A percentile compares a stretch with the other conserved stretches of the same genome.
Conservation (phyloP, 2,113 vertebrate genomes). For the Aspidoscelis tigris region DNA sequence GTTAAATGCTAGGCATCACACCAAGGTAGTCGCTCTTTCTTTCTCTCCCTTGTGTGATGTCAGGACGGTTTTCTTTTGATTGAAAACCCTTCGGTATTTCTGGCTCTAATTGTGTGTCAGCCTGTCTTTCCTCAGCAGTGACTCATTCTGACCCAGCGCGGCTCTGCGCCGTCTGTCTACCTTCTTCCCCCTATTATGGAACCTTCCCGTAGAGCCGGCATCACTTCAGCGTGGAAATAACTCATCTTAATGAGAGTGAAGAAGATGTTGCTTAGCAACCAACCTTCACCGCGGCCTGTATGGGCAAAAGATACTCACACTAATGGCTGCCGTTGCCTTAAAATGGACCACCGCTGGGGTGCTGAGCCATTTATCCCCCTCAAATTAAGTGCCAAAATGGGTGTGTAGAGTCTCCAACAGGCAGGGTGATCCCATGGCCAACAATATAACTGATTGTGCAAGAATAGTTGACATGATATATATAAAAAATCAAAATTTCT, state of each 20-base stretch:
- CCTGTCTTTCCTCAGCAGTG: slow-evolving; percentile 32
- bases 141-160: slow-evolving; percentile 39
- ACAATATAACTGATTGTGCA: too few relatives aligned
- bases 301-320: slow-evolving; percentile 31
- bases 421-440: too few relatives aligned
- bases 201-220: slow-evolving; percentile 45
- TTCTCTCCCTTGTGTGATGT: neutral
- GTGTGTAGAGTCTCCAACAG: too few relatives aligned
- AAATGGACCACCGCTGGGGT: neutral
- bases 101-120: slow-evolving; percentile 33
- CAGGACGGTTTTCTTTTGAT: slow-evolving; percentile 9
- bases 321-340: slow-evolving; percentile 25
- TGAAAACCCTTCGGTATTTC: slow-evolving; percentile 21
- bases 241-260: slow-evolving; percentile 60
- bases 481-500: too few relatives aligned
- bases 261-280: slow-evolving; percentile 51
- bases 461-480: too few relatives aligned
- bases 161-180: slow-evolving; percentile 30
- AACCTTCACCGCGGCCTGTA: slow-evolving; percentile 17
- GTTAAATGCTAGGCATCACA: slow-evolving; percentile 16
- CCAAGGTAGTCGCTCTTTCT: neutral
- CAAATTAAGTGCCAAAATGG: too few relatives aligned
- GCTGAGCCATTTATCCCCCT: neutral
- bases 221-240: slow-evolving; percentile 44
- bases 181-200: slow-evolving; percentile 9